Evolutionary conservation across 2,797 vertebrate species (phyloP).

Genomic region (Octomys mimax): DNA sequence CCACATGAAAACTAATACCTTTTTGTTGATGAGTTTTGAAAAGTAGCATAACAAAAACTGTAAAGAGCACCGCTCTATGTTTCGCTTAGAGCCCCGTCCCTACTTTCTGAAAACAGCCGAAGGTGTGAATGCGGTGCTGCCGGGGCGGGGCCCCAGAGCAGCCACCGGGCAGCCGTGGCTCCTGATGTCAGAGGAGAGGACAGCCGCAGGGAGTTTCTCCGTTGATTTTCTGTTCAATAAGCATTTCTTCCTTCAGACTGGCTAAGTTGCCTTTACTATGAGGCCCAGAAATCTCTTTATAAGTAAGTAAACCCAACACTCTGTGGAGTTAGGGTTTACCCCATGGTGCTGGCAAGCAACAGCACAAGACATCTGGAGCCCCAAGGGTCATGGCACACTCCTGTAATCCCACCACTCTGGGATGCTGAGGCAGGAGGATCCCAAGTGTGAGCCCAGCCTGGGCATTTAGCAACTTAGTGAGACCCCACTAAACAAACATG

Average conservation of each 20-base stretch:
- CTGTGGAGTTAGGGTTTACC: neutral
- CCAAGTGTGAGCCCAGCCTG: neutral
- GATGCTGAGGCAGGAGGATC: neutral
- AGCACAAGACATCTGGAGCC: neutral
- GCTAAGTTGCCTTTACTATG: neutral
- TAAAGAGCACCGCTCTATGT: neutral
- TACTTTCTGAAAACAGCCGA: neutral
- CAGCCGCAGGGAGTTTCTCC: neutral
- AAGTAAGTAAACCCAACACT: neutral
- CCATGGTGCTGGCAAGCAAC: neutral
- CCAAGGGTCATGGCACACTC: accelerated
- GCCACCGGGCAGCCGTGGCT: neutral
- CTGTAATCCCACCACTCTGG: neutral
- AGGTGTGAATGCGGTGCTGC: neutral
- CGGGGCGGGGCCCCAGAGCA: neutral
- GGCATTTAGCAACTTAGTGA: neutral
- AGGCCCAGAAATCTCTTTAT: slow-evolving; percentile 11
- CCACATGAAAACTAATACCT: neutral
- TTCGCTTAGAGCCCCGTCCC: neutral
- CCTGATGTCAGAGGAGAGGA: neutral
- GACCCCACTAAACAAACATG: neutral
- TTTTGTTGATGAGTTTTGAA: neutral
- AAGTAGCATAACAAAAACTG: neutral
- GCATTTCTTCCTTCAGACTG: slow-evolving; percentile 9
- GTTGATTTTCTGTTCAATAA: neutral